Evolutionary conservation across 2,797 vertebrate genomes (phyloP).

Genomic region (Hafferia zeledoni): DNA sequence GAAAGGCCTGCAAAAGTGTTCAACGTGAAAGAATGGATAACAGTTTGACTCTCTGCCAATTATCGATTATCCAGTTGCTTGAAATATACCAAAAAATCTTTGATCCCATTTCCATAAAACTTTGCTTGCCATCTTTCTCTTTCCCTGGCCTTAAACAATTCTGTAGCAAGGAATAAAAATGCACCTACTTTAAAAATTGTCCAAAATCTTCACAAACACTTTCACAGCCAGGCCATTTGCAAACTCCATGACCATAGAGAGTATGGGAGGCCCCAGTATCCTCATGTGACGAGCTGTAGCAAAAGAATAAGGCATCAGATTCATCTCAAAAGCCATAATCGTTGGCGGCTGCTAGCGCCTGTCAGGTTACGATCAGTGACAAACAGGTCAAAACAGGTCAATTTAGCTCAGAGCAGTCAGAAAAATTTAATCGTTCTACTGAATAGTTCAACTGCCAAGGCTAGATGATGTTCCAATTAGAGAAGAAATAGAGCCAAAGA

Average conservation of each 20-base stretch:
- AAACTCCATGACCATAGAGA: constrained; percentile 97
- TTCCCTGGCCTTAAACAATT: background rate
- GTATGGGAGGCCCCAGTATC: constrained; percentile 94
- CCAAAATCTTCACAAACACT: constrained; percentile 98
- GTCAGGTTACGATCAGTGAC: constrained; percentile 85
- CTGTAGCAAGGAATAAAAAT: background rate
- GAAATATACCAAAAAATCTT: constrained; percentile 8
- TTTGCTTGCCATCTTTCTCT: background rate
- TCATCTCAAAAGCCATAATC: constrained; percentile 81
- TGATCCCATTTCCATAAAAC: background rate
- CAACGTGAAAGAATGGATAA: constrained; percentile 26
- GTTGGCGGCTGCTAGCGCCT: constrained; percentile 80
- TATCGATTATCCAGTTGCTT: constrained; percentile 46
- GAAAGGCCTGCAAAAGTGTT: constrained; percentile 57
- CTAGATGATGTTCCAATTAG: constrained; percentile 85
- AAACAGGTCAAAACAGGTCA: constrained; percentile 85
- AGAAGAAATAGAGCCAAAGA: constrained; percentile 80
- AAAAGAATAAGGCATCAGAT: constrained; percentile 78
- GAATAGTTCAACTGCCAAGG: constrained; percentile 82
- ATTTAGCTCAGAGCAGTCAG: constrained; percentile 83
- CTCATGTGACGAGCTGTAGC: constrained; percentile 93
- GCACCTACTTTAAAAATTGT: constrained; percentile 98
- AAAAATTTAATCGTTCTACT: constrained; percentile 85
- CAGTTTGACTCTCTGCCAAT: constrained; percentile 12
- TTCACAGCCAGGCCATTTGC: constrained; percentile 99